These are phyloP conservation scores for Xenopus borealis DNA, from an alignment of 2,113 vertebrate species.

Conservation along the genomic window DNA sequence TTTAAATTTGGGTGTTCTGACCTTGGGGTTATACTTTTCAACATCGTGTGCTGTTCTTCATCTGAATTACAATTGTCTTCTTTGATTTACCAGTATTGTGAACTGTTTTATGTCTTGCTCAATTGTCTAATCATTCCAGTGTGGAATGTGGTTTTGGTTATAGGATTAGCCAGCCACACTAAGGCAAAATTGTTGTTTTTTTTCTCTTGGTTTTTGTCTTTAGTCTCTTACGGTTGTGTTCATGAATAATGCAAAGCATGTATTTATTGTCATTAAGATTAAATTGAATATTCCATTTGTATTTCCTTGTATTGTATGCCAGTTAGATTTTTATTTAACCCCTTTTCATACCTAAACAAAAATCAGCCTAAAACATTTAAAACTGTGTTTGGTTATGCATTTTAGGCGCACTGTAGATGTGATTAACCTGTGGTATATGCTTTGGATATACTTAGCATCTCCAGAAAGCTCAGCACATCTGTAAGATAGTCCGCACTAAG, in stretches of 20 bases:
- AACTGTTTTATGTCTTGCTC: conserved; percentile 38
- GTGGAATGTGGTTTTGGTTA: conserved; percentile 46
- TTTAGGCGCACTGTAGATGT: too few relatives aligned
- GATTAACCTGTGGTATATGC: too few relatives aligned
- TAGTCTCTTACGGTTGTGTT: neutral
- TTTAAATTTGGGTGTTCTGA: conserved; percentile 35
- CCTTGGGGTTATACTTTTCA: conserved; percentile 35
- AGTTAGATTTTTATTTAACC: conserved; percentile 9
- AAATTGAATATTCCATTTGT: conserved; percentile 18
- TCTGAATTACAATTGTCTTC: conserved; percentile 39
- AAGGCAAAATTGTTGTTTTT: conserved; percentile 26
- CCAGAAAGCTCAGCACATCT: too few relatives aligned
- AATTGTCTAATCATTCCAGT: conserved; percentile 43
- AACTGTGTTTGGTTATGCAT: too few relatives aligned
- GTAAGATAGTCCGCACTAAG: too few relatives aligned
- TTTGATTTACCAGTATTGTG: conserved; percentile 35
- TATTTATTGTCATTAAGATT: conserved; percentile 19
- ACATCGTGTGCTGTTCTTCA: conserved; percentile 27
- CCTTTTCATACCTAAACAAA: too few relatives aligned
- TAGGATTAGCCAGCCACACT: conserved; percentile 32
- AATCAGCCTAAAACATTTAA: too few relatives aligned
- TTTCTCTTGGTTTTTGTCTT: conserved; percentile 14
- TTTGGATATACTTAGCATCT: too few relatives aligned
- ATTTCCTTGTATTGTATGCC: conserved; percentile 10
- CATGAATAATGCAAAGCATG: conserved; percentile 16